Evolutionary conservation across 2,888 invertebrate genomes (phyloP).

Genomic region (Muschampia plurimacula): DNA sequence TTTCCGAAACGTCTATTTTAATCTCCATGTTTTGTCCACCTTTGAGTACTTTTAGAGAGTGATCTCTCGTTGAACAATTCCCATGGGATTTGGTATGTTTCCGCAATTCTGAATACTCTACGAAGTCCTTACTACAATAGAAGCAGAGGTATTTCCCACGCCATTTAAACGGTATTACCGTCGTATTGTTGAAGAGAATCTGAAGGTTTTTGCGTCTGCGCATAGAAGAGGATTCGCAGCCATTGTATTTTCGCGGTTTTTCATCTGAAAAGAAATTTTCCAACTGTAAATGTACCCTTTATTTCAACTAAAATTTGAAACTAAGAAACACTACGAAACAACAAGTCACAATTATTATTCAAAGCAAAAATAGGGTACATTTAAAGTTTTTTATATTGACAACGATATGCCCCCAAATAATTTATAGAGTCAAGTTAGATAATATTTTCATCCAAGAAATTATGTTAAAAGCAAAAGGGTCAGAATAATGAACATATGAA

Average conservation of each 20-base stretch:
- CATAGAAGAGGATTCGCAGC: constrained; percentile 73
- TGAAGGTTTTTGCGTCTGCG: constrained; percentile 74
- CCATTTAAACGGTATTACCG: constrained; percentile 80
- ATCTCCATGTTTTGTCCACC: constrained; percentile 80
- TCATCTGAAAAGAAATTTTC: constrained; percentile 73
- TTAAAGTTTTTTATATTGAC: constrained; percentile 45
- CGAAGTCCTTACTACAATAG: constrained; percentile 73
- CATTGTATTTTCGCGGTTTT: constrained; percentile 69
- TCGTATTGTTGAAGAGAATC: constrained; percentile 76
- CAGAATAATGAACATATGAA: neutral
- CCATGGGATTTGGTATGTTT: constrained; percentile 75
- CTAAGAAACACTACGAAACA: constrained; percentile 12
- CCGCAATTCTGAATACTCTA: constrained; percentile 65
- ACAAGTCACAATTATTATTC: neutral
- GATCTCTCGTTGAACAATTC: constrained; percentile 68
- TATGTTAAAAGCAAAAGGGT: too few species aligned
- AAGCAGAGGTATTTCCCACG: constrained; percentile 80
- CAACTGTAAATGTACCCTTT: constrained; percentile 80
- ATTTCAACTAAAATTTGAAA: constrained; percentile 23
- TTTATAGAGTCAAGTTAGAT: neutral
- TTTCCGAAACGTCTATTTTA: constrained; percentile 73
- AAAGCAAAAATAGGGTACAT: constrained; percentile 49
- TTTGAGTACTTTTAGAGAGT: constrained; percentile 74
- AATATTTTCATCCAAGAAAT: too few species aligned
- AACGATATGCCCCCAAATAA: neutral